Conservation (phyloP, 2,888 invertebrate species). For the Napeogenes inachia region DNA sequence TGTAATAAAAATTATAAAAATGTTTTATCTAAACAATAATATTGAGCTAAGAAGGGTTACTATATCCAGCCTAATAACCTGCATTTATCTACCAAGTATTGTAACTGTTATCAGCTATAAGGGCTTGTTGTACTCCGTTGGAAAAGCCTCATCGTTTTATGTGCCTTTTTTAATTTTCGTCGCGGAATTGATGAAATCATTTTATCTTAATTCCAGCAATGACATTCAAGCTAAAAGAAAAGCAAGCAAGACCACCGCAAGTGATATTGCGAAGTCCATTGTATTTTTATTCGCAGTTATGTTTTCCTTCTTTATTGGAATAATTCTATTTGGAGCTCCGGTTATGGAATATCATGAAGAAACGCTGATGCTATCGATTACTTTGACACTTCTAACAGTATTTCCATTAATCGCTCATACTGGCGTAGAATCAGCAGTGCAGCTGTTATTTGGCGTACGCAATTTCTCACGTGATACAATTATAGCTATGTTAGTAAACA, state of each 20-base stretch:
- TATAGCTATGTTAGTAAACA: conserved; percentile 76
- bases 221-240: conserved; percentile 59
- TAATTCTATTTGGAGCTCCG: conserved; percentile 84
- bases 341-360: conserved; percentile 80
- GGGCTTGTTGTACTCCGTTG: conserved; percentile 78
- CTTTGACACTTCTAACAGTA: conserved; percentile 79
- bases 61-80: conserved; percentile 77
- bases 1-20: conserved; percentile 28
- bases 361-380: conserved; percentile 80
- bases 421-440: conserved; percentile 77
- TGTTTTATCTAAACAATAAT: conserved; percentile 64
- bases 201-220: conserved; percentile 56
- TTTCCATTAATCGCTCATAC: conserved; percentile 80
- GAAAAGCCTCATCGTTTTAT: conserved; percentile 72
- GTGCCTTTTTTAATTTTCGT: conserved; percentile 61
- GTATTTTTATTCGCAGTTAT: conserved; percentile 65
- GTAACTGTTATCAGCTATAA: conserved; percentile 76
- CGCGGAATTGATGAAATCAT: conserved; percentile 77
- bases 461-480: conserved; percentile 70
- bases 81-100: conserved; percentile 79
- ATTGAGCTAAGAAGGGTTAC: conserved; percentile 62
- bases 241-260: conserved; percentile 57
- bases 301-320: conserved; percentile 75
- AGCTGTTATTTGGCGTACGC: conserved; percentile 73
- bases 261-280: conserved; percentile 72